Conservation (phyloP, 2,113 vertebrate genomes). For the Sisor rabdophorus region DNA sequence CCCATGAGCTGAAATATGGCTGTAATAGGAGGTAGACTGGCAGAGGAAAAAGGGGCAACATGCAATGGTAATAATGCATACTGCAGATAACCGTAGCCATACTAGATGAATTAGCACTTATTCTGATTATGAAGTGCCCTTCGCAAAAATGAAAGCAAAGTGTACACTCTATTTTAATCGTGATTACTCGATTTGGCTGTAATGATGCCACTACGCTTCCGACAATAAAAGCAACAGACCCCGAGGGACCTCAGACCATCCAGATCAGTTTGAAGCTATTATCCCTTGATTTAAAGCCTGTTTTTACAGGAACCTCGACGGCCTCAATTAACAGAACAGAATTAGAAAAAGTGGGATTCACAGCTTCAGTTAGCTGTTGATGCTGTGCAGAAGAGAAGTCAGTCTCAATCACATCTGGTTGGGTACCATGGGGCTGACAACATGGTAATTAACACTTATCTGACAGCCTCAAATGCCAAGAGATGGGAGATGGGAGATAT, state of each 20-base stretch:
- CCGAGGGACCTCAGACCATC: background rate
- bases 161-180: slow-evolving; percentile 2
- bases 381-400: background rate
- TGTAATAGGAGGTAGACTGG: too few relatives aligned
- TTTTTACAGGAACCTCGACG: slow-evolving; percentile 11
- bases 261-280: background rate
- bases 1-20: too few relatives aligned
- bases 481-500: background rate
- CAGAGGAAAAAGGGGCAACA: background rate
- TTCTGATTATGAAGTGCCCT: slow-evolving; percentile 20
- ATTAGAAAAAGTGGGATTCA: slow-evolving; percentile 32
- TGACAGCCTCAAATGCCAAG: slow-evolving; percentile 27
- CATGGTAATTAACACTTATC: slow-evolving; percentile 36
- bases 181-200: slow-evolving; percentile 7
- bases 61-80: background rate
- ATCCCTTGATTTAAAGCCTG: background rate
- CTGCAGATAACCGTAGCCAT: background rate
- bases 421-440: background rate
- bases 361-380: slow-evolving; percentile 29
- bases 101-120: slow-evolving; percentile 8
- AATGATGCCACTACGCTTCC: slow-evolving; percentile 18
- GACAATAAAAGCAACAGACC: background rate
- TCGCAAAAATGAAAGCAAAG: slow-evolving; percentile 3
- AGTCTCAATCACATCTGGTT: slow-evolving; percentile 20
- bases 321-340: slow-evolving; percentile 37